Evolutionary conservation across 2,888 invertebrate genomes (phyloP), one percentile per base, ranked within the genome.

Genomic region (Nomada fucata): DNA sequence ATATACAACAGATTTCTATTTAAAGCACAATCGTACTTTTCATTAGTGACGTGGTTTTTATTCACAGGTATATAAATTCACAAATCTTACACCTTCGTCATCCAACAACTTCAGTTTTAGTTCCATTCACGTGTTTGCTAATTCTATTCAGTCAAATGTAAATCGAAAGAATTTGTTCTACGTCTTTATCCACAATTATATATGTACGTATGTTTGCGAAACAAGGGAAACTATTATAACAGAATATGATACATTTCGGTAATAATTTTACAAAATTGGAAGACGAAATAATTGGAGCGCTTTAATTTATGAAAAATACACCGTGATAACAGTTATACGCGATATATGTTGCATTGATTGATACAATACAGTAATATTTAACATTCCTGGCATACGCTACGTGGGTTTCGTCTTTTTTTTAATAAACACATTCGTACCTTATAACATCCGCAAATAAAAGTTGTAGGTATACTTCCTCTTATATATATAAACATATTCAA

Each of bases 1-100:
- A 76, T 75, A 64, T 29, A 55, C 60, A 36, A 44, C 65, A 61
- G 55, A 26, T 61, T 61, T 52, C 83, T 83, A 85, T 84, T 86
- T 84, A 85, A 80, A 82, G 79, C 52, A 26, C 20, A 29, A 15
- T 26, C 44, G 15, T 23, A 70, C 13, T 70, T 55, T 23, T 26
- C 26, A 23, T 52, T 7, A 52, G 23, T 11, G 7, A 42, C 20
- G 2, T n/a, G 15, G 42, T 44, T 52, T 20, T 26, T 55, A 26
- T 29, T 26, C 20, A 20, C 13, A 20, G 15, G 15, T 55, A 2
- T 15, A 36, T n/a, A 4, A 23, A 23, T 42, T 5, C 20, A 20
- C 13, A 10, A 61, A 4, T 61, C n/a, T 18, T 59, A 29, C 18
- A 11, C n/a, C 9, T 29, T 29, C 10, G 10, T 18, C n/a, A 20